Evolutionary conservation across 2,113 vertebrate genomes (phyloP).

Genomic region (Dicerorhinus sumatrensis): DNA sequence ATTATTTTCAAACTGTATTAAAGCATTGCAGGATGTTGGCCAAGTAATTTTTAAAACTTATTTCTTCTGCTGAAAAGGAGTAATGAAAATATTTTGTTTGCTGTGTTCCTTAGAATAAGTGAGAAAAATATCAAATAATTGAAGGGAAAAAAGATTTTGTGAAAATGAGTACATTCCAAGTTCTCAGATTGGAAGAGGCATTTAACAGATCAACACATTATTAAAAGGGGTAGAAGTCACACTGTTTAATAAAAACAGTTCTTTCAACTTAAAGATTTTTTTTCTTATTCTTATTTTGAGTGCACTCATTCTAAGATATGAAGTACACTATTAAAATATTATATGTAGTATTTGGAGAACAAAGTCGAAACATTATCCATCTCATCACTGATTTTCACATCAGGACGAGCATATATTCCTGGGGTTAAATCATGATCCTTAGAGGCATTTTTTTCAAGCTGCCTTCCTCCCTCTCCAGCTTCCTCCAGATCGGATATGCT

Average conservation of each 20-base stretch:
- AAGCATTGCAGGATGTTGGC: neutral
- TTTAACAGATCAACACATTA: neutral
- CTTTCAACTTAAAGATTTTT: neutral
- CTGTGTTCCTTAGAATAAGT: neutral
- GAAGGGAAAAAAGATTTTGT: neutral
- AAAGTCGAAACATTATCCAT: neutral
- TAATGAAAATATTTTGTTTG: slow-evolving; percentile 9
- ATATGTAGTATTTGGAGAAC: neutral
- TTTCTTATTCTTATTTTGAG: neutral
- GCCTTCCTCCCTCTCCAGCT: neutral
- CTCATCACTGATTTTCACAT: neutral
- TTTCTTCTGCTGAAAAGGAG: neutral
- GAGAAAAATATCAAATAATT: slow-evolving; percentile 7
- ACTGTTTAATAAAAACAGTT: neutral
- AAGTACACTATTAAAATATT: neutral
- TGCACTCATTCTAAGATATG: neutral
- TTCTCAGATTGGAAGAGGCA: neutral
- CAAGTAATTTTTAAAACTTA: neutral
- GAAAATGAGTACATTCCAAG: slow-evolving; percentile 10
- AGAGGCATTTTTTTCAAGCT: neutral
- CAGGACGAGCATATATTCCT: neutral
- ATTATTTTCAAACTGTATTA: neutral
- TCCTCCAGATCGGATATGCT: neutral
- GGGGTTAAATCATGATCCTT: neutral
- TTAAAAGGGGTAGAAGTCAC: neutral